A percentile compares a stretch with the other conserved stretches of the same genome.
These are phyloP conservation scores for Atrichornis clamosus DNA, from an alignment of 2,113 vertebrate genomes.

Conservation along the genomic window DNA sequence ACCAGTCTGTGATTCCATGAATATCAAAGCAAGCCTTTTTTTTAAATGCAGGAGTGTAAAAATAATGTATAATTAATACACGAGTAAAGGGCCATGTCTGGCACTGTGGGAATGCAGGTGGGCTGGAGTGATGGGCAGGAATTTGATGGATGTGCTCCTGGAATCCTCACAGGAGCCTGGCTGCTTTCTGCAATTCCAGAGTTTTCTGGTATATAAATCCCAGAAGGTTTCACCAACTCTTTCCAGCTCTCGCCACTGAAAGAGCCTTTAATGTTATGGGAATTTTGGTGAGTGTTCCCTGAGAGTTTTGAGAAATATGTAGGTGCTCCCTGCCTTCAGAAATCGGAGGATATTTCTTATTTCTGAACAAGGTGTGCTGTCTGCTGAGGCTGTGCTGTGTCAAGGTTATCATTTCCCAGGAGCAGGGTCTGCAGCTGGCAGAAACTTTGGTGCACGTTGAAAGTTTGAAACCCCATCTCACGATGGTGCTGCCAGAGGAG, in stretches of 20 bases:
- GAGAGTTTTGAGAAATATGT: neutral
- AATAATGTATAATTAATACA: constrained; percentile 1
- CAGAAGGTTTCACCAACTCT: neutral
- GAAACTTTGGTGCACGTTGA: neutral
- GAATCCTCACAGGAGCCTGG: neutral
- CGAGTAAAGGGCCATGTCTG: constrained; percentile 47
- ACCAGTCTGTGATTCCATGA: neutral
- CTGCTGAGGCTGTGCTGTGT: neutral
- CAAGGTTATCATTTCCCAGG: neutral
- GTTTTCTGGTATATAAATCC: neutral
- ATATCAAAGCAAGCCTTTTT: neutral
- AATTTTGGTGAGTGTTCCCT: neutral
- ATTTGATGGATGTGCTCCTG: neutral
- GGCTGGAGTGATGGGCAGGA: constrained; percentile 5
- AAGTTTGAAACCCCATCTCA: neutral
- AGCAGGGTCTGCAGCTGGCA: neutral
- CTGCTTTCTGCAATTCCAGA: neutral
- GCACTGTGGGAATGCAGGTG: constrained; percentile 69
- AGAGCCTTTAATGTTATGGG: neutral
- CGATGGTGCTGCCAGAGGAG: neutral
- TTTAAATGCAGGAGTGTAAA: neutral
- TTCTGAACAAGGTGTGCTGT: accelerated
- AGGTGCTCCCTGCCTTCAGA: neutral
- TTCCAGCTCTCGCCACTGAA: neutral
- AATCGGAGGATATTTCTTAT: neutral